Conservation (phyloP, 1,140 invertebrate genomes). For the Propsilocerus akamusi region DNA sequence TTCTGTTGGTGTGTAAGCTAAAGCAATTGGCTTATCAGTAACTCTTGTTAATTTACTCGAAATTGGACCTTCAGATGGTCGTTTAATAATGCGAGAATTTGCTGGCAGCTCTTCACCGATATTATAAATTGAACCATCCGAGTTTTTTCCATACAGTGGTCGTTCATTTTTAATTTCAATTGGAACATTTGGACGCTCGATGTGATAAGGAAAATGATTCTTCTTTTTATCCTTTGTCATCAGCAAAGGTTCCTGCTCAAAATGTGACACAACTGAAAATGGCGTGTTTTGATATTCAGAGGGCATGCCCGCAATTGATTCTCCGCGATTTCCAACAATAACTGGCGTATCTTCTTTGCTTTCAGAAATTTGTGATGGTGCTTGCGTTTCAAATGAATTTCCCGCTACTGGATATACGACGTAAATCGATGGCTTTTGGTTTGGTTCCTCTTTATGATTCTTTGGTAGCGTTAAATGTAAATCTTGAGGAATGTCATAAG, state of each 20-base stretch:
- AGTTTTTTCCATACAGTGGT: background rate
- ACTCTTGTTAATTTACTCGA: slow-evolving; percentile 19
- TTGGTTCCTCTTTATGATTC: slow-evolving; percentile 11
- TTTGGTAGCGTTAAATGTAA: slow-evolving; percentile 8
- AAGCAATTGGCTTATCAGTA: slow-evolving; percentile 29
- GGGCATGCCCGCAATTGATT: slow-evolving; percentile 16
- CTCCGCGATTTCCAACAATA: slow-evolving; percentile 32
- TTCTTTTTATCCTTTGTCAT: slow-evolving; percentile 27
- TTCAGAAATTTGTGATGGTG: background rate
- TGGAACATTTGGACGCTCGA: slow-evolving; percentile 29
- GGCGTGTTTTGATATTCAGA: slow-evolving; percentile 22
- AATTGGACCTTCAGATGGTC: slow-evolving; percentile 10
- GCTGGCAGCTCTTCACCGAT: slow-evolving; percentile 17
- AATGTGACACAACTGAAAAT: slow-evolving; percentile 24
- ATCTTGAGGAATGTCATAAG: background rate
- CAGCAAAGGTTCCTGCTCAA: slow-evolving; percentile 27
- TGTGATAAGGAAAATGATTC: slow-evolving; percentile 37
- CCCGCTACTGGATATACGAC: slow-evolving; percentile 39
- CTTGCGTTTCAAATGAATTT: slow-evolving; percentile 4
- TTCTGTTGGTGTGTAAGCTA: slow-evolving; percentile 31
- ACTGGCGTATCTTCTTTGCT: slow-evolving; percentile 26
- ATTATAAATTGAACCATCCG: slow-evolving; percentile 12
- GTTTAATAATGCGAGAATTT: slow-evolving; percentile 7
- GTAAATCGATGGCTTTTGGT: slow-evolving; percentile 31
- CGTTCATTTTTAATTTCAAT: slow-evolving; percentile 11